Base-by-base conservation (phyloP, 1,140 invertebrate species). In the Calycopis cecrops region DNA sequence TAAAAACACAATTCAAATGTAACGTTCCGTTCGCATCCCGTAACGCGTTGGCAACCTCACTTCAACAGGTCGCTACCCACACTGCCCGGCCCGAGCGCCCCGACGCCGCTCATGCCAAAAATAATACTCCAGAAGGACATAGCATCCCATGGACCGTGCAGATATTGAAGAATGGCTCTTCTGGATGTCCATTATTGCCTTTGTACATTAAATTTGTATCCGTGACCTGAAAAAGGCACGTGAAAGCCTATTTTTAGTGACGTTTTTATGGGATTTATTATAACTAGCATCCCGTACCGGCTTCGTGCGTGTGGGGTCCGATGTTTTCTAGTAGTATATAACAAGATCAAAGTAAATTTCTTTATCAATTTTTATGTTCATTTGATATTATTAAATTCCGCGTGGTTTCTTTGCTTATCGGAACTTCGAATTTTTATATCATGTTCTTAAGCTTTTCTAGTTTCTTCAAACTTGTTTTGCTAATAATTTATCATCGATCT, bases 31-130 rank as follows among this genome's bases (percentile, higher is more conserved):
- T 40, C 21, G 21, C 18, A 40, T 14, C 17, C 21, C 16, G 18
- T 28, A 16, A n/a, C 35, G 18, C 65, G 56, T 63, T 63, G 60
- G 71, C 79, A 77, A 76, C 82, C 80, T 73, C 55, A 60, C 82
- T 63, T 82, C 80, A 84, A 82, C 80, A 85, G 82, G 82, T 84
- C 79, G 77, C 77, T 68, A 79, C 71, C 70, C 72, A 74, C 69
- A 85, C 82, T 86, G 82, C 71, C 73, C 66, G 67, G 69, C 65
- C 60, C 57, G 62, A 58, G 62, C 67, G 63, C 63, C 71, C 72
- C 70, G 71, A 69, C 64, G 71, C 69, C 76, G 82, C 83, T 81
- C 74, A 76, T 77, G 80, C 83, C 83, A 86, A 83, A 86, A 86
- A 86, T 85, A 85, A 76, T 81, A 76, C 74, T 73, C 69, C 62